Conservation (phyloP, 2,797 vertebrate species). For the Chanos chanos region DNA sequence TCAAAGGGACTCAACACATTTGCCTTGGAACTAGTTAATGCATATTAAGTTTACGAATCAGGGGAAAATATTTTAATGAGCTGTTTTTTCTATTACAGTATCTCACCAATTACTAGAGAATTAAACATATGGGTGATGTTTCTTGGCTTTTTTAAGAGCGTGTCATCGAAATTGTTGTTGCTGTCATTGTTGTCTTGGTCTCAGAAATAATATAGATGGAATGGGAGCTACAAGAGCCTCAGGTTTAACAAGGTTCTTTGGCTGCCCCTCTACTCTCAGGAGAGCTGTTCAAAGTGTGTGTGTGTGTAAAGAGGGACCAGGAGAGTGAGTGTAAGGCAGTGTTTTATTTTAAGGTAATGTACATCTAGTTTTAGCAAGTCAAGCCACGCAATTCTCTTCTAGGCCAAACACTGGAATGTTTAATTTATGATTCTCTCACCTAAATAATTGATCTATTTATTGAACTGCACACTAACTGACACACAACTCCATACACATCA, state of each 20-base stretch:
- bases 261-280: too few species aligned
- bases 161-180: too few species aligned
- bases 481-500: slow-evolving; percentile 39
- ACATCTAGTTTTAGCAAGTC: not conserved
- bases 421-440: slow-evolving; percentile 23
- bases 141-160: too few species aligned
- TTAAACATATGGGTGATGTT: too few species aligned
- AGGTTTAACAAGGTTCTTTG: too few species aligned
- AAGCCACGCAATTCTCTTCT: slow-evolving; percentile 7
- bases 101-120: too few species aligned
- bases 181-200: too few species aligned
- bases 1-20: slow-evolving; percentile 17
- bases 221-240: too few species aligned
- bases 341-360: slow-evolving; percentile 8
- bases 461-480: slow-evolving; percentile 41
- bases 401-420: slow-evolving; percentile 26
- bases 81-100: too few species aligned
- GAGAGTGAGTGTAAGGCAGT: not conserved
- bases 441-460: slow-evolving; percentile 41
- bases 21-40: not conserved
- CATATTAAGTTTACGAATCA: not conserved
- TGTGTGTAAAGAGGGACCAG: not conserved
- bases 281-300: not conserved
- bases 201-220: too few species aligned
- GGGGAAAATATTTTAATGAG: too few species aligned